Base-by-base conservation (phyloP, 2,113 vertebrate species). In the Rhinopomastus cyanomelas region DNA sequence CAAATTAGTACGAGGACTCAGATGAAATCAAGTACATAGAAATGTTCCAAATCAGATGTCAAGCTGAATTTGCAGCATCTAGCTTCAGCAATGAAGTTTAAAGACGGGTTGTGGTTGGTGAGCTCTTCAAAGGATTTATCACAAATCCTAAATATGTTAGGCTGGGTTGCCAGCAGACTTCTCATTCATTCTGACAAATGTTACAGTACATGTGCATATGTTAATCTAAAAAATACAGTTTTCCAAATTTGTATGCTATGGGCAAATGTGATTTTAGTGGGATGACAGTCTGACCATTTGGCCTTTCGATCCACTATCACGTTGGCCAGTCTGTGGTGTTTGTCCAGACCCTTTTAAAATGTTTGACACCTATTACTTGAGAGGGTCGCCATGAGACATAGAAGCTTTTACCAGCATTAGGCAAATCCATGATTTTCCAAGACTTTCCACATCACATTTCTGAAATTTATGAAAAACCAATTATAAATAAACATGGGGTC, bases 131-230 rank as follows among this genome's bases (percentile, higher is more conserved):
- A 61, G n/a, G 8, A 20, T 69, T 66, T 73, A 62, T 34, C 42
- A n/a, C 23, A 34, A 65, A 8, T 4, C 3, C 30, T 78, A 51
- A n/a, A 30, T 36, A 53, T 17, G 30, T 61, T 68, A 27, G 66
- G 20, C 19, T 61, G 15, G 59, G 20, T 44, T 53, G 16, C 14
- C 0, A 0, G 20, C 7, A 27, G 18, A 34, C 7, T 42, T 78
- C 39, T 26, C 12, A 34, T 20, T n/a, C 20, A 48, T 56, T 91
- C 73, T 73, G 21, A 32, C 22, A 81, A 48, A 15, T 69, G 8
- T 66, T n/a, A 21, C 26, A 55, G 23, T 8, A 20, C 23, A 39
- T 2, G 18, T 20, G 8, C 9, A 9, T 32, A 46, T 13, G 30
- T n/a, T 71, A 16, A 21, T 36, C 64, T 48, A 37, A 49, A 34